Evolutionary conservation across 2,797 vertebrate species (phyloP).

Genomic region (Cyprinodon diabolis): DNA sequence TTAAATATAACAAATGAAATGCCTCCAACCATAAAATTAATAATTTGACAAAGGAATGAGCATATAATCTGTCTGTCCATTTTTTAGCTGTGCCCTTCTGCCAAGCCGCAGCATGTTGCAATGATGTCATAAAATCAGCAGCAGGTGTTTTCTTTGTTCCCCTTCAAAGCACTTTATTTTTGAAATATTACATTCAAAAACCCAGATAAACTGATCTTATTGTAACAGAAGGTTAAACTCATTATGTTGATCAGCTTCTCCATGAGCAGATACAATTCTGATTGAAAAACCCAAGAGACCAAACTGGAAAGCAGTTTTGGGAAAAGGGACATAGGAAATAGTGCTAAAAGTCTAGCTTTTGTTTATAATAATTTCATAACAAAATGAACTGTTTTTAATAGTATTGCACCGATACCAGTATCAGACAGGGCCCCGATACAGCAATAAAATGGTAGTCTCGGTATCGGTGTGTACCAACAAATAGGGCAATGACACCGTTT

Average conservation of each 20-base stretch:
- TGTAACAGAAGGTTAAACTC: constrained; percentile 52
- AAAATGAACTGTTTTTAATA: too few species aligned
- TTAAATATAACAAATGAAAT: background rate
- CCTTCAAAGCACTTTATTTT: constrained; percentile 32
- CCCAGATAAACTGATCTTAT: constrained; percentile 50
- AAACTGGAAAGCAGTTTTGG: background rate
- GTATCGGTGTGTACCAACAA: too few species aligned
- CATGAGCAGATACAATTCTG: constrained; percentile 42
- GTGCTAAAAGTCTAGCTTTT: background rate
- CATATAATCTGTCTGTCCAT: constrained; percentile 1
- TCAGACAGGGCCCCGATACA: too few species aligned
- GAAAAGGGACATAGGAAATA: too few species aligned
- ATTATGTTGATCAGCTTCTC: constrained; percentile 11
- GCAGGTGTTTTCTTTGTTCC: constrained; percentile 72
- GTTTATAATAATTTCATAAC: background rate
- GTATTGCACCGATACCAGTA: too few species aligned
- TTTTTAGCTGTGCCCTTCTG: constrained; percentile 6
- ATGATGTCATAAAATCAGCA: constrained; percentile 62
- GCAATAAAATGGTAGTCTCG: too few species aligned
- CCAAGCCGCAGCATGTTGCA: constrained; percentile 26
- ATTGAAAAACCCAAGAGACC: background rate
- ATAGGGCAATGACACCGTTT: too few species aligned
- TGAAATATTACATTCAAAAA: constrained; percentile 36
- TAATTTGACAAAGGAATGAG: background rate
- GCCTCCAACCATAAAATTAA: background rate